Percentiles rank a stretch among this genome's conserved stretches.
Evolutionary conservation across 2,113 vertebrate species (phyloP).

Genomic region (Herpetotheres cachinnans): DNA sequence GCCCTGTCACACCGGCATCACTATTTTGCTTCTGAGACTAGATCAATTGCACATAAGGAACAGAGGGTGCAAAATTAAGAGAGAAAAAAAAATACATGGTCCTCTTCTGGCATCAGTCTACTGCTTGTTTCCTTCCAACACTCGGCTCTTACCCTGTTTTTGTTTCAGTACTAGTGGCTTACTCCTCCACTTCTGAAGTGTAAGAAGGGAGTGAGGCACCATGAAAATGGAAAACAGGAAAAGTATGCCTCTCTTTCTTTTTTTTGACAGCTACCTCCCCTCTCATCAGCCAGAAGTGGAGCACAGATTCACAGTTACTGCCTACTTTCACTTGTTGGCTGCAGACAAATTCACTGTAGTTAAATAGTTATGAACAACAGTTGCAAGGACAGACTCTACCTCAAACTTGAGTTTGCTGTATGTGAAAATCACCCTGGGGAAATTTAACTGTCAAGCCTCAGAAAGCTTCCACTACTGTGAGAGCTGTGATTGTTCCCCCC

Average conservation of each 20-base stretch:
- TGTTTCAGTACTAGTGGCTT: not conserved
- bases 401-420: not conserved
- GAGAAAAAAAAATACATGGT: accelerated
- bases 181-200: not conserved
- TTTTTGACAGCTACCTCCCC: not conserved
- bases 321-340: not conserved
- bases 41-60: not conserved
- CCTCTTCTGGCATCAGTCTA: not conserved
- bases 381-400: not conserved
- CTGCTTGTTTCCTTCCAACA: not conserved
- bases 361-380: not conserved
- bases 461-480: not conserved
- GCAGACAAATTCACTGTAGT: not conserved
- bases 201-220: not conserved
- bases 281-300: not conserved
- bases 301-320: not conserved
- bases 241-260: not conserved
- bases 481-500: not conserved
- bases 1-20: not conserved
- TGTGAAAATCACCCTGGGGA: not conserved
- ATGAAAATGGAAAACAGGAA: not conserved
- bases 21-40: not conserved
- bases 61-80: not conserved
- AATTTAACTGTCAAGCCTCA: not conserved
- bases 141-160: not conserved